Conservation (phyloP, 2,797 vertebrate genomes). For the Crocodylus rhombifer region DNA sequence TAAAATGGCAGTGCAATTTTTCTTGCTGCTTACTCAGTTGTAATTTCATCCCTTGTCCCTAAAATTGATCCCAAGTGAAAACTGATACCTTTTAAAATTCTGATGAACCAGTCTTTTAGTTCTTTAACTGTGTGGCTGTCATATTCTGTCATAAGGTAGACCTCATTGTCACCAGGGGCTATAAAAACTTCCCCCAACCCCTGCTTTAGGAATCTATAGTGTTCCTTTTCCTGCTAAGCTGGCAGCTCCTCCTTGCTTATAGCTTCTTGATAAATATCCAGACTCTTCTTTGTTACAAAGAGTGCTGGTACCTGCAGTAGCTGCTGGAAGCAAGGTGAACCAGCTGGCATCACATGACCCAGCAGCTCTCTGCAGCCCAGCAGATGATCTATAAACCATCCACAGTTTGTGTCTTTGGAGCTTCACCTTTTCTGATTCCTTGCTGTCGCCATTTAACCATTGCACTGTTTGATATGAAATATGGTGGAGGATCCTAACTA, state of each 20-base stretch:
- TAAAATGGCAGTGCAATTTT: not conserved
- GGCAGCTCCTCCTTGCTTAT: not conserved
- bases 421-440: conserved; percentile 32
- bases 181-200: not conserved
- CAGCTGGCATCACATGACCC: not conserved
- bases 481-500: not conserved
- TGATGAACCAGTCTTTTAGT: not conserved
- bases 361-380: not conserved
- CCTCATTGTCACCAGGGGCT: not conserved
- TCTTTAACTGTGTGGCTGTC: not conserved
- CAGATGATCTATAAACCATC: not conserved
- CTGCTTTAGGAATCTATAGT: too few species aligned
- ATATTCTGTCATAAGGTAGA: not conserved
- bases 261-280: not conserved
- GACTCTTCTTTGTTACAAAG: fast-evolving
- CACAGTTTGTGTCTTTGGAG: fast-evolving
- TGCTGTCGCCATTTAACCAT: not conserved
- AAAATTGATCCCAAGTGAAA: not conserved
- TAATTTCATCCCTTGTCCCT: not conserved
- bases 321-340: fast-evolving
- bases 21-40: fast-evolving
- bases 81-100: not conserved
- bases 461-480: not conserved
- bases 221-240: not conserved
- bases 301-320: not conserved